phyloP scores from a whole-genome alignment of 2,888 invertebrate genomes.

The Meta bourneti region DNA sequence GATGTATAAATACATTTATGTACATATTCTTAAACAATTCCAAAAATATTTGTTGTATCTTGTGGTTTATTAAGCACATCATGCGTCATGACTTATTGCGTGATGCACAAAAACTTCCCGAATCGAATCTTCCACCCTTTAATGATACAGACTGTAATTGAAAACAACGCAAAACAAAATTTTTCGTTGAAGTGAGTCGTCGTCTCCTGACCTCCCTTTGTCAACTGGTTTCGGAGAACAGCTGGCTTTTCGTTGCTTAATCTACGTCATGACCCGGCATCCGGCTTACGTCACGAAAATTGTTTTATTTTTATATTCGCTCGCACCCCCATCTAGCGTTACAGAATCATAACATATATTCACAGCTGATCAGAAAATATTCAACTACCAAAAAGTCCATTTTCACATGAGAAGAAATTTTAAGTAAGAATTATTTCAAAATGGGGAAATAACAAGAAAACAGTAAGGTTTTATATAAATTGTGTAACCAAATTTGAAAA shows the following conservation, averaged over 20 bases:
- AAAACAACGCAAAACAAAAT: not conserved
- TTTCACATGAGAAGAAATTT: not conserved
- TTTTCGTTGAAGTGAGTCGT: not conserved
- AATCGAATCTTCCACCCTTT: not conserved
- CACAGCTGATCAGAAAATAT: not conserved
- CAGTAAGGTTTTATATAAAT: no score
- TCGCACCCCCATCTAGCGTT: slow-evolving; percentile 65
- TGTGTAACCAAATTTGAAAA: no score
- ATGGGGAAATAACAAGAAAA: no score
- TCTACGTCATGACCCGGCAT: slow-evolving; percentile 25
- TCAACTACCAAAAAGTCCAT: not conserved
- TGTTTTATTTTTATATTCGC: slow-evolving; percentile 54
- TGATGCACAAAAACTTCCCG: not conserved
- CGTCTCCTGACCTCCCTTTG: slow-evolving; percentile 34
- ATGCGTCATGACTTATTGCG: not conserved
- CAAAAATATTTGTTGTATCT: not conserved
- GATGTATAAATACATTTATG: no score
- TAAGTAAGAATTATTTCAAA: no score
- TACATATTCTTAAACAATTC: not conserved
- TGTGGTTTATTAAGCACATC: not conserved
- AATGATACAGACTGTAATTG: not conserved
- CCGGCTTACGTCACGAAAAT: slow-evolving; percentile 43
- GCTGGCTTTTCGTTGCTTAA: slow-evolving; percentile 40
- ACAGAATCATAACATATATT: slow-evolving; percentile 63
- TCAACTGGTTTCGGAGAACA: slow-evolving; percentile 53